phyloP scores from a whole-genome alignment of 2,113 vertebrate species.

The Equus quagga region DNA sequence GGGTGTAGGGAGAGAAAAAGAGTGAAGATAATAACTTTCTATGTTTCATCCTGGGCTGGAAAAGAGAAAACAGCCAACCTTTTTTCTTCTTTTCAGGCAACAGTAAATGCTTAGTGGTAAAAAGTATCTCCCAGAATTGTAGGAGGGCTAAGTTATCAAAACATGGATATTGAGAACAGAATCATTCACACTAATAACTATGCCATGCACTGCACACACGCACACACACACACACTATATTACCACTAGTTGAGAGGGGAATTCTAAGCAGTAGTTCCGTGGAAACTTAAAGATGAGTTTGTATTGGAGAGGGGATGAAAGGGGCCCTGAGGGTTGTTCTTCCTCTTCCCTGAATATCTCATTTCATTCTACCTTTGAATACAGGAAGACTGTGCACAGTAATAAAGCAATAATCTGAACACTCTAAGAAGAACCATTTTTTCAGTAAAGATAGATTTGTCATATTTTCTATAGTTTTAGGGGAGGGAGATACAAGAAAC shows the following conservation, averaged over 20 bases:
- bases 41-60: background rate
- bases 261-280: background rate
- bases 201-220: too few species aligned
- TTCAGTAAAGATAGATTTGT: background rate
- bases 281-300: background rate
- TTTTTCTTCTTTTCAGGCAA: background rate
- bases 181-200: background rate
- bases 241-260: background rate
- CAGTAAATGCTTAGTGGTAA: background rate
- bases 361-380: background rate
- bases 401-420: background rate
- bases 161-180: background rate
- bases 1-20: background rate
- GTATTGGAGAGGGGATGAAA: background rate
- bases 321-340: background rate
- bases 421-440: background rate
- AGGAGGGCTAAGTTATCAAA: background rate
- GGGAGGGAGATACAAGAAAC: background rate
- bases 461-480: background rate
- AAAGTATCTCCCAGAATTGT: background rate
- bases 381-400: background rate
- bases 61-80: background rate
- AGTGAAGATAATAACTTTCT: background rate
- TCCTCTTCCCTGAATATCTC: background rate
- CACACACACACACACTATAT: background rate